A percentile compares a stretch with the other conserved stretches of the same genome.
Conservation (phyloP, 2,113 vertebrate species). For the Ardeotis arabs region DNA sequence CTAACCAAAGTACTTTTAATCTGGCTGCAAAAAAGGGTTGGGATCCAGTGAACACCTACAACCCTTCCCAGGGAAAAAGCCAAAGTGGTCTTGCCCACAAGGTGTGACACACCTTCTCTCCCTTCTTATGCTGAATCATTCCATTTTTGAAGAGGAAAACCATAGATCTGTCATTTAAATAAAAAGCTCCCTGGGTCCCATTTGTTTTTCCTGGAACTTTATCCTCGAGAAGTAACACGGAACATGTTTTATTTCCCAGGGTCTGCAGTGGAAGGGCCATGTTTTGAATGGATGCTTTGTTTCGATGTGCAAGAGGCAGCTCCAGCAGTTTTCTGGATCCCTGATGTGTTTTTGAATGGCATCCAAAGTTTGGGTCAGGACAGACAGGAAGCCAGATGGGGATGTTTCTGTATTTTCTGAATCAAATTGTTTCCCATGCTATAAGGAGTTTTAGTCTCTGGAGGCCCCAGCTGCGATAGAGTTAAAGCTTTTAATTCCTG, state of each 20-base stretch:
- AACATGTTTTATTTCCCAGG: background rate
- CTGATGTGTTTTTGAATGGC: constrained; percentile 29
- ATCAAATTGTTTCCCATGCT: constrained; percentile 27
- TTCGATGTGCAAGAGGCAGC: background rate
- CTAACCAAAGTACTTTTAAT: background rate
- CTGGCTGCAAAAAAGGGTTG: background rate
- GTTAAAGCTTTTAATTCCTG: constrained; percentile 17
- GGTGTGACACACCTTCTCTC: background rate
- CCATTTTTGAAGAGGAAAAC: background rate
- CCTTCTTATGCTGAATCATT: background rate
- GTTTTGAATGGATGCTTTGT: constrained; percentile 37
- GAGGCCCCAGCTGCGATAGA: constrained; percentile 31
- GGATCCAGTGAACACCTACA: background rate
- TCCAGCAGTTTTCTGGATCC: constrained; percentile 35
- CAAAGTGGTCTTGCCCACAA: background rate
- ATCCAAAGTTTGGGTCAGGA: constrained; percentile 39
- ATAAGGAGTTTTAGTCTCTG: background rate
- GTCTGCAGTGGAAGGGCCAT: background rate
- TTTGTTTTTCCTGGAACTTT: constrained; percentile 25
- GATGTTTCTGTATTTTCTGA: constrained; percentile 32
- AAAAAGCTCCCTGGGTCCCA: background rate
- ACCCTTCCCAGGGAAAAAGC: background rate
- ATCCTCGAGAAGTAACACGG: background rate
- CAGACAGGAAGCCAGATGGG: constrained; percentile 53
- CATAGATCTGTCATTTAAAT: background rate